Conservation (phyloP, 2,888 invertebrate species). For the Xestia rhomboidea region DNA sequence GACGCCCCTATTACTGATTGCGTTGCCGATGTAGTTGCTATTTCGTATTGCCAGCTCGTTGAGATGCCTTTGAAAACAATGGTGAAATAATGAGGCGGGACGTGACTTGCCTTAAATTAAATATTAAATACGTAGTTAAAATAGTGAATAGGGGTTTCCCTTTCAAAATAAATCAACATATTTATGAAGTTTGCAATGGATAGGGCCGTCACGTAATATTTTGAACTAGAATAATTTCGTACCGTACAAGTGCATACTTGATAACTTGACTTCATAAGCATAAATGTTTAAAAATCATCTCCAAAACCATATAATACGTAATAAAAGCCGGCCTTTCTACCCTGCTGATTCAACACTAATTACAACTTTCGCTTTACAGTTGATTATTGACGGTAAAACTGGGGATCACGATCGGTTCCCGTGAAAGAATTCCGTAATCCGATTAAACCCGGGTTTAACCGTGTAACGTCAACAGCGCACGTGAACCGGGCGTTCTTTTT, state of each 20-base stretch:
- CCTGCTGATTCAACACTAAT: slow-evolving; percentile 75
- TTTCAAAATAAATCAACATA: slow-evolving; percentile 56
- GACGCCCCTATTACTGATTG: slow-evolving; percentile 68
- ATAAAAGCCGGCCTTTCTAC: slow-evolving; percentile 58
- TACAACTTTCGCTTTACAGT: slow-evolving; percentile 72
- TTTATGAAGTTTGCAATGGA: slow-evolving; percentile 45
- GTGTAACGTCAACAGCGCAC: slow-evolving; percentile 52
- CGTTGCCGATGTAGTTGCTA: slow-evolving; percentile 50
- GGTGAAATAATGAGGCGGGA: slow-evolving; percentile 49
- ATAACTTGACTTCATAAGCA: neutral
- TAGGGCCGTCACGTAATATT: slow-evolving; percentile 15
- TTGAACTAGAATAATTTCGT: neutral
- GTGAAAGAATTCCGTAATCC: slow-evolving; percentile 69
- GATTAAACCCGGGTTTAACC: slow-evolving; percentile 64
- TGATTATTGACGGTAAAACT: slow-evolving; percentile 70
- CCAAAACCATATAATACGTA: slow-evolving; percentile 54
- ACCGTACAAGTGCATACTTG: no score
- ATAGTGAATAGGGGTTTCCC: slow-evolving; percentile 46
- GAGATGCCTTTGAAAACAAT: slow-evolving; percentile 48
- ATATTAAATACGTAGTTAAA: slow-evolving; percentile 48
- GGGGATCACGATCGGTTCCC: slow-evolving; percentile 66
- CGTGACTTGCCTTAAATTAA: slow-evolving; percentile 63
- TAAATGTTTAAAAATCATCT: neutral
- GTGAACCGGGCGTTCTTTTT: slow-evolving; percentile 46
- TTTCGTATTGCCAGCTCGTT: slow-evolving; percentile 52